Base-by-base conservation (phyloP, 2,113 vertebrate species). In the Chroicocephalus ridibundus region DNA sequence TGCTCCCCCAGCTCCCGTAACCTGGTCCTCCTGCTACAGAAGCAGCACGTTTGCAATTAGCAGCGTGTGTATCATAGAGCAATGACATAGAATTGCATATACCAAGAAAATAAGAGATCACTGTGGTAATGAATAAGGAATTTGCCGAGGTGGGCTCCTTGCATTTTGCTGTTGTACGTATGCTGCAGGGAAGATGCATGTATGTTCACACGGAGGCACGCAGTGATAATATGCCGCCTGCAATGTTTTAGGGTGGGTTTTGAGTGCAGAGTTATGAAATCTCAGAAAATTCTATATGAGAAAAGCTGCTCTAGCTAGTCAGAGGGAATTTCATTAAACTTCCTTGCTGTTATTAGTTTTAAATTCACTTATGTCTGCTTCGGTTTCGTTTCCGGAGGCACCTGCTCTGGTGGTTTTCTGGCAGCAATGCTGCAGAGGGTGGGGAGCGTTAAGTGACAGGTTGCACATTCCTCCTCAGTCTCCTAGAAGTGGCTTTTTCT, bases 301-400 rank as follows among this genome's bases (percentile, higher is more conserved):
- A 81, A 86, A 90, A 54, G 46, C 52, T 62, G 44, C 49, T 88
- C 16, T 72, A 60, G 82, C 74, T 72, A 83, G 71, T 62, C 64
- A 68, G 60, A 52, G 71, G 64, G 77, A 83, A 52, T 76, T 92
- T 87, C 78, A 70, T 86, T 96, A 72, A 65, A 94, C 74, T 89
- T 95, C 71, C 89, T 87, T 66, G 65, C 91, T 51, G 25, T 92
- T 93, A 90, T 55, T 96, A 86, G 61, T 81, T 96, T 94, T 91
- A 94, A 95, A 96, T 94, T 96, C 71, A 76, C 86, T 93, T 96
- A 91, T 0, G 11, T 51, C 78, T 90, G n/a, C 82, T 93, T 92
- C 62, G 60, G 66, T 93, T 92, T 95, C 2, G 3, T 93, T 94
- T 84, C 87, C 12, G 2, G 61, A 55, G 65, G 76, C 76, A 88